Conservation (phyloP, 2,888 invertebrate genomes). For the Eucera pruinosa region DNA sequence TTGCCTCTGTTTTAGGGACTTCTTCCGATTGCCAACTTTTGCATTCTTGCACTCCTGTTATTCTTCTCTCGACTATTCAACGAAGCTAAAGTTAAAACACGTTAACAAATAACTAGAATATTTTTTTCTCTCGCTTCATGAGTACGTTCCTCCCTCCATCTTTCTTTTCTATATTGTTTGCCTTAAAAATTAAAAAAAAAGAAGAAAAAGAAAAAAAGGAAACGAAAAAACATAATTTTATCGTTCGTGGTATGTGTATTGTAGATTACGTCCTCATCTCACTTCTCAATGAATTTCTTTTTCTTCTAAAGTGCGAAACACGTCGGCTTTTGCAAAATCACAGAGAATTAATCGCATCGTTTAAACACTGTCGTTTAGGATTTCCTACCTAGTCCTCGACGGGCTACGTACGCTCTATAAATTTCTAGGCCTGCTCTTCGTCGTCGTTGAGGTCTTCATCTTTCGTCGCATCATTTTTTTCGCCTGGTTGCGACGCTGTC, state of each 20-base stretch:
- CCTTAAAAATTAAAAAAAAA: no score
- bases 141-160: conserved; percentile 30
- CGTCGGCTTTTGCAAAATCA: conserved; percentile 69
- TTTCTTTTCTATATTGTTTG: conserved; percentile 40
- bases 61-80: conserved; percentile 29
- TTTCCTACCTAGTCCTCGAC: conserved; percentile 58
- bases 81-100: conserved; percentile 66
- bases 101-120: conserved; percentile 61
- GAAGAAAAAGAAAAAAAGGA: no score
- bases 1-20: no score
- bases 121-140: conserved; percentile 52
- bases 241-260: conserved; percentile 26
- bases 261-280: background rate
- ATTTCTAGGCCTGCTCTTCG: conserved; percentile 73
- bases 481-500: conserved; percentile 46
- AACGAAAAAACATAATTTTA: conserved; percentile 44
- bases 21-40: conserved; percentile 16
- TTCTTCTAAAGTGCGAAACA: conserved; percentile 62
- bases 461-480: conserved; percentile 36
- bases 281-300: background rate
- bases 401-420: conserved; percentile 67
- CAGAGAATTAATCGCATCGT: conserved; percentile 71
- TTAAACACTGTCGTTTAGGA: conserved; percentile 47
- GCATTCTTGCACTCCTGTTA: conserved; percentile 25
- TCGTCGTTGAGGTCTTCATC: conserved; percentile 67